Base-by-base conservation (phyloP, 1,140 invertebrate genomes). In the Holcopasites calliopsidis region DNA sequence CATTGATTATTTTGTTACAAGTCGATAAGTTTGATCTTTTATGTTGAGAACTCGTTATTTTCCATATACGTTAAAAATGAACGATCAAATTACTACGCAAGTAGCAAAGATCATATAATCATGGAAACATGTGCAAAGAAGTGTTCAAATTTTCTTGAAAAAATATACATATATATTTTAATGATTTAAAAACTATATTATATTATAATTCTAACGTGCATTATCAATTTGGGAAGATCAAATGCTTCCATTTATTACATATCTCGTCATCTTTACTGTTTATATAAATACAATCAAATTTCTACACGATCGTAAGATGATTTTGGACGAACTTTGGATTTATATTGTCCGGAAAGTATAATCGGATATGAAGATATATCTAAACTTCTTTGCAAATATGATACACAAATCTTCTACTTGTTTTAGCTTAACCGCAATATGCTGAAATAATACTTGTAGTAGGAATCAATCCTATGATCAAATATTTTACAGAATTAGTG, bases 231-330 rank as follows among this genome's bases (percentile, higher is more conserved):
- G 42, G 50, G 13, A 71, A 49, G 35, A 76, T 68, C 40, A 21
- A 65, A 72, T 65, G 69, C 70, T 79, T 80, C 26, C 54, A 82
- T 28, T n/a, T 69, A 58, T 80, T 35, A 79, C 73, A 82, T 80
- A 80, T 80, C 64, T 57, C 64, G 47, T 58, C 62, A 35, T 42
- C 21, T 68, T 50, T 73, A 68, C 54, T 54, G 7, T 71, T 35
- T 62, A 57, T n/a, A 35, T 58, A 61, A 49, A 62, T 28, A 28
- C 44, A 70, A 69, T 50, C 50, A 65, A 78, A 21, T 60, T 69
- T 40, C 7, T 40, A 68, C 26, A 58, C 65, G 28, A 57, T 75
- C 1, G 7, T 1, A 23, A 55, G 3, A 44, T 69, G 52, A 79
- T 60, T 81, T 70, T n/a, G n/a, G 21, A 74, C 10, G 42, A 26